Evolutionary conservation across 2,113 vertebrate species (phyloP).

Genomic region (Argyrosomus japonicus): DNA sequence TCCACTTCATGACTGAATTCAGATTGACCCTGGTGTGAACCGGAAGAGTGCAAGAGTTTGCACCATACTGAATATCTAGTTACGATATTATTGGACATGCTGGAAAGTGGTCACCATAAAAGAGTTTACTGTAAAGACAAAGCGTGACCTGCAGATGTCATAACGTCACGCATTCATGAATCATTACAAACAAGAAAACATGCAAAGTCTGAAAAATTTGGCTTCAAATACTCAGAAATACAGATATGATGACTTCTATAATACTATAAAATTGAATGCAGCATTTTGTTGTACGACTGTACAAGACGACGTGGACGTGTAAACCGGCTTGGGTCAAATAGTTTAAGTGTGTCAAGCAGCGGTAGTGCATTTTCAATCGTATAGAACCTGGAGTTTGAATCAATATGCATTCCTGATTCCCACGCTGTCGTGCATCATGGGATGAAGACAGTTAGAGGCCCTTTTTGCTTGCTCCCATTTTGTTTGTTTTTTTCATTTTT

Average conservation of each 20-base stretch:
- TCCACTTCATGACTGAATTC: constrained; percentile 1
- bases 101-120: constrained; percentile 17
- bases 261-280: constrained; percentile 49
- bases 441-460: background rate
- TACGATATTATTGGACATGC: background rate
- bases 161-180: background rate
- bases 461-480: background rate
- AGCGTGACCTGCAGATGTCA: background rate
- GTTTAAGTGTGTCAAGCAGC: background rate
- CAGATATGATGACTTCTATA: background rate
- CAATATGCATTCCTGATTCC: constrained; percentile 15
- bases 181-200: constrained; percentile 45
- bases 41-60: constrained; percentile 18
- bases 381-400: background rate
- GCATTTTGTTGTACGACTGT: constrained; percentile 43
- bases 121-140: background rate
- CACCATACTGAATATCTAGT: constrained; percentile 31
- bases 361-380: constrained; percentile 4
- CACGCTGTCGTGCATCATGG: constrained; percentile 26
- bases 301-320: background rate
- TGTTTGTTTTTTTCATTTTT: background rate
- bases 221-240: constrained; percentile 35
- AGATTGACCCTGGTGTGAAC: constrained; percentile 10
- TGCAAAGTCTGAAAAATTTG: constrained; percentile 51
- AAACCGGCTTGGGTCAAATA: background rate